Conservation (phyloP, 2,113 vertebrate species). For the Muscicapa adusta region DNA sequence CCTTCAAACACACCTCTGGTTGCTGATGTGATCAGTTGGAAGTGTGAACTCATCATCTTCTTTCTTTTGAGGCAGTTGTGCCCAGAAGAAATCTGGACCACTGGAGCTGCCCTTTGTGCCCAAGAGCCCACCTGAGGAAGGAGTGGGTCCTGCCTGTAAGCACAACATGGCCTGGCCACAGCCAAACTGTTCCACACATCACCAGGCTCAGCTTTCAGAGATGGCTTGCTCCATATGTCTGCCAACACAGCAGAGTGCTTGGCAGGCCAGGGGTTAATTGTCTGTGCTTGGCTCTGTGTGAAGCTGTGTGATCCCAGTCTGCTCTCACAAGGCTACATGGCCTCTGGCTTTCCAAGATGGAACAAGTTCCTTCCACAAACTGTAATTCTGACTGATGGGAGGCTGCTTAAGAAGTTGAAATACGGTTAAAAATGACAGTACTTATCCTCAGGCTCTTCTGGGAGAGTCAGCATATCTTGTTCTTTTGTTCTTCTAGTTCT, state of each 20-base stretch:
- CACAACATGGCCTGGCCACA: not conserved
- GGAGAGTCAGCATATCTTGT: not conserved
- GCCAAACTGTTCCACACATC: not conserved
- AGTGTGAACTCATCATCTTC: not conserved
- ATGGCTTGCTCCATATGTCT: not conserved
- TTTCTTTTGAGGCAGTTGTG: not conserved
- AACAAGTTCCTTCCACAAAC: conserved; percentile 16
- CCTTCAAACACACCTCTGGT: not conserved
- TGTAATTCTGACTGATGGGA: conserved; percentile 18
- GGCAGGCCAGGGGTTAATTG: conserved; percentile 10
- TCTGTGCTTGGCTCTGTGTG: not conserved
- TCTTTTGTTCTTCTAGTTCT: not conserved
- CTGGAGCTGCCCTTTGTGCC: not conserved
- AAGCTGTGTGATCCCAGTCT: not conserved
- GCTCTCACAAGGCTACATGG: not conserved
- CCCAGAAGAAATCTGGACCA: not conserved
- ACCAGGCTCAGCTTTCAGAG: not conserved
- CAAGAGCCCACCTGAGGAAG: not conserved
- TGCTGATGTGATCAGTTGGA: not conserved
- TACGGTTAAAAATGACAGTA: conserved; percentile 4
- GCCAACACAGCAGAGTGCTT: not conserved
- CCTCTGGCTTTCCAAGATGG: conserved; percentile 43
- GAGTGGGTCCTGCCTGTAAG: not conserved
- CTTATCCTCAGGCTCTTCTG: conserved; percentile 24
- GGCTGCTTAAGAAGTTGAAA: conserved; percentile 15